phyloP scores from a whole-genome alignment of 1,140 invertebrate species.

The Maconellicoccus hirsutus region DNA sequence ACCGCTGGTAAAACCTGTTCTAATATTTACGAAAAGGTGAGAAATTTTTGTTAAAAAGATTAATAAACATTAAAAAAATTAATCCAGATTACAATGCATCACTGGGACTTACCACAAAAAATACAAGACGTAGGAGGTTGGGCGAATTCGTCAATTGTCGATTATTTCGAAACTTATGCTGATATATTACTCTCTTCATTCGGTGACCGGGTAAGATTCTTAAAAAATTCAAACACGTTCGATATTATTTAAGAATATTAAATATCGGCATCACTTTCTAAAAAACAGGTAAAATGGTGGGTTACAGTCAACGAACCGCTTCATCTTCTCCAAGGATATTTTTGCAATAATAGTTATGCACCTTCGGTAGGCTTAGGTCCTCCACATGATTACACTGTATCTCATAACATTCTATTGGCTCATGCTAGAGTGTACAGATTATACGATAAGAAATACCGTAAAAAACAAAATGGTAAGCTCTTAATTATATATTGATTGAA shows the following conservation, averaged over 20 bases:
- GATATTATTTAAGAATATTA: no score
- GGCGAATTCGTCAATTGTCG: slow-evolving; percentile 43
- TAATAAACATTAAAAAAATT: not conserved
- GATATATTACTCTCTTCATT: slow-evolving; percentile 40
- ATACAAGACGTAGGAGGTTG: slow-evolving; percentile 47
- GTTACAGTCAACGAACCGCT: slow-evolving; percentile 58
- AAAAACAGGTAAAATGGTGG: slow-evolving; percentile 40
- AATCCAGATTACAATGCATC: slow-evolving; percentile 39
- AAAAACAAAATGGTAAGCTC: slow-evolving; percentile 38
- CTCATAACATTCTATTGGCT: slow-evolving; percentile 46
- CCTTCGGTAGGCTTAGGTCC: slow-evolving; percentile 35
- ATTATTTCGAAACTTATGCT: slow-evolving; percentile 44
- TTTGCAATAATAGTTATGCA: slow-evolving; percentile 31
- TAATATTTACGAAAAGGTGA: not conserved
- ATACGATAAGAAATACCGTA: slow-evolving; percentile 47
- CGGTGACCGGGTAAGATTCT: slow-evolving; percentile 35
- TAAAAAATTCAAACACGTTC: not conserved
- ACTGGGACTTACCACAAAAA: slow-evolving; percentile 42
- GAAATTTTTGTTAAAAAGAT: not conserved
- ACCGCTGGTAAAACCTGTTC: slow-evolving; percentile 38
- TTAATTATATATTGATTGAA: not conserved
- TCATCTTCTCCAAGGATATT: slow-evolving; percentile 50
- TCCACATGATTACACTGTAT: slow-evolving; percentile 41
- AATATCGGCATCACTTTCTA: not conserved
- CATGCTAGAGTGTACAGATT: slow-evolving; percentile 49